These are phyloP conservation scores for Spongilla lacustris DNA, from an alignment of 37 sponge, comb jelly and placozoan genomes.

Conservation along the genomic window DNA sequence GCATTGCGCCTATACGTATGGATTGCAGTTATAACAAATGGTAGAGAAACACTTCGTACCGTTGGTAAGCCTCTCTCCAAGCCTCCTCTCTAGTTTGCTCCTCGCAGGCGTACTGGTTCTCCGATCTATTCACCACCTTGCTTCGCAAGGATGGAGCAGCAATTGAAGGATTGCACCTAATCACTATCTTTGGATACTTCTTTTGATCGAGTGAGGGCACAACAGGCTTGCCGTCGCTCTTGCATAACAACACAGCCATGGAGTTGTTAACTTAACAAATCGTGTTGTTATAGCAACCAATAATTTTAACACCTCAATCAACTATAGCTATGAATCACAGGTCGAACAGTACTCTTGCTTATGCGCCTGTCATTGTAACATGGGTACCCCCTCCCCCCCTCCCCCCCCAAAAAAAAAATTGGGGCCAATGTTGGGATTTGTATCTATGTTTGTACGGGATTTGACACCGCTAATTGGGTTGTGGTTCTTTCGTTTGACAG, in stretches of 20 bases:
- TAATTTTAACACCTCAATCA: too few species aligned
- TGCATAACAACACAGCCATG: constrained; percentile 50
- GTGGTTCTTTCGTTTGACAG: too few species aligned
- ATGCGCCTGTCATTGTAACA: too few species aligned
- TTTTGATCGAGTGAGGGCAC: constrained; percentile 8
- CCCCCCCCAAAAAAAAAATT: too few species aligned
- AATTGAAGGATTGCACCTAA: constrained; percentile 2
- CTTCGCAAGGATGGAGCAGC: background rate
- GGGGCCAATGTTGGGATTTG: too few species aligned
- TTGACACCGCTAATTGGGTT: too few species aligned
- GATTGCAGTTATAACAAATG: background rate
- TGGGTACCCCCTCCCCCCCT: too few species aligned
- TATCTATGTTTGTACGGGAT: too few species aligned
- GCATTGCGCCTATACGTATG: constrained; percentile 8
- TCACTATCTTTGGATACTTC: background rate
- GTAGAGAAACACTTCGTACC: constrained; percentile 17
- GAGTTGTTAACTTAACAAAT: background rate
- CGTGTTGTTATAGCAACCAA: constrained; percentile 1
- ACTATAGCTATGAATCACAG: too few species aligned
- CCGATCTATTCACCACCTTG: constrained; percentile 32
- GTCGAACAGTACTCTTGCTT: too few species aligned
- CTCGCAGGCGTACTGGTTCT: constrained; percentile 23
- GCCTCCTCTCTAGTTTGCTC: constrained; percentile 31
- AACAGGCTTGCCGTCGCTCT: constrained; percentile 3
- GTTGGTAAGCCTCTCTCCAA: constrained; percentile 34